Evolutionary conservation across 2,113 vertebrate species (phyloP).

Genomic region (Varanus salvator): DNA sequence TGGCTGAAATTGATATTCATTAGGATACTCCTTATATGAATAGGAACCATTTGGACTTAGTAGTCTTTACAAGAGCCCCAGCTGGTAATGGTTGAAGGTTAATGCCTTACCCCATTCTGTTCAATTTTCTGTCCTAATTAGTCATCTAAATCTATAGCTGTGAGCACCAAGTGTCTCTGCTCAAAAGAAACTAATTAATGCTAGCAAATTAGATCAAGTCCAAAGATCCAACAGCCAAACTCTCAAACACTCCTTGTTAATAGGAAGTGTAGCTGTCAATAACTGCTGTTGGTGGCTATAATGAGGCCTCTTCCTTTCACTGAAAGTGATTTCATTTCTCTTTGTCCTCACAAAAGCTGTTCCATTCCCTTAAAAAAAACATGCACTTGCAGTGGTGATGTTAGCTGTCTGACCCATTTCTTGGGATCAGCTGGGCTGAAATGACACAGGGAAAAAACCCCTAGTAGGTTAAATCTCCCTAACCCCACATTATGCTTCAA

Average conservation of each 20-base stretch:
- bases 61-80: conserved; percentile 90
- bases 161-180: conserved; percentile 89
- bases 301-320: conserved; percentile 86
- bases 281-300: conserved; percentile 88
- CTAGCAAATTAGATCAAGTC: conserved; percentile 97
- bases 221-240: conserved; percentile 90
- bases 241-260: conserved; percentile 90
- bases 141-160: conserved; percentile 89
- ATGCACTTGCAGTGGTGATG: conserved; percentile 71
- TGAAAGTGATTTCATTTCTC: conserved; percentile 95
- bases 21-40: conserved; percentile 85
- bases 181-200: conserved; percentile 94
- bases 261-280: conserved; percentile 89
- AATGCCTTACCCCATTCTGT: conserved; percentile 86
- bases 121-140: conserved; percentile 91
- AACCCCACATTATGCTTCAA: conserved; percentile 47
- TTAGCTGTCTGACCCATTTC: conserved; percentile 78
- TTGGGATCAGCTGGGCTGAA: conserved; percentile 77
- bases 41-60: conserved; percentile 87
- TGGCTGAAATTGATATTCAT: conserved; percentile 86
- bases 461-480: conserved; percentile 53
- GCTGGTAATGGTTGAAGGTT: conserved; percentile 91
- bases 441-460: conserved; percentile 62
- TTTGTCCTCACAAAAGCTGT: conserved; percentile 84
- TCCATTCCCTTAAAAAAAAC: conserved; percentile 71